Percentiles rank a stretch among this genome's conserved stretches.
Evolutionary conservation across 2,888 invertebrate species (phyloP).

Genomic region (Clostera curtula): DNA sequence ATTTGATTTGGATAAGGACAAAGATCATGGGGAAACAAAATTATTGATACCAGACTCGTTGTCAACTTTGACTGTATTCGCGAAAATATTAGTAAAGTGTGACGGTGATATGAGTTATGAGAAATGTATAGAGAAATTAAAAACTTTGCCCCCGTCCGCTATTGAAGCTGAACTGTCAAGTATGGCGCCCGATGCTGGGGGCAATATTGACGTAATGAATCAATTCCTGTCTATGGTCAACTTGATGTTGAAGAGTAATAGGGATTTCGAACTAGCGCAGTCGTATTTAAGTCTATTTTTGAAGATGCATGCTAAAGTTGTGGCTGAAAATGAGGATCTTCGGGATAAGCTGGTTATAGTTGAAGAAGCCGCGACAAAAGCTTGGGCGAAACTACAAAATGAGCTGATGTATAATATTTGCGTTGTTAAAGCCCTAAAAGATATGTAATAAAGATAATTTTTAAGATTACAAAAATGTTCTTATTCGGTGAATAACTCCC

Average conservation of each 20-base stretch:
- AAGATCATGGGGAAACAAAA: conserved; percentile 57
- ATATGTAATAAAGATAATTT: conserved; percentile 52
- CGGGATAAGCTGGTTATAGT: conserved; percentile 71
- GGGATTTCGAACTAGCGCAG: conserved; percentile 92
- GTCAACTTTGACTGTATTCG: conserved; percentile 81
- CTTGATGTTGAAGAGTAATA: conserved; percentile 81
- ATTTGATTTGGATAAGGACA: conserved; percentile 80
- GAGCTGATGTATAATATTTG: conserved; percentile 84
- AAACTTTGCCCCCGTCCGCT: conserved; percentile 85
- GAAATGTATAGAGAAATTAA: conserved; percentile 76
- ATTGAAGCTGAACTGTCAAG: conserved; percentile 92
- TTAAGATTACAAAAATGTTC: conserved; percentile 1
- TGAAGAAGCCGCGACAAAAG: conserved; percentile 72
- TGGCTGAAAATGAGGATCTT: conserved; percentile 73
- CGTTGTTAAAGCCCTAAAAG: conserved; percentile 83
- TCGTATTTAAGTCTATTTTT: conserved; percentile 92
- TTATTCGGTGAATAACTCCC: no score
- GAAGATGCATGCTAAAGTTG: conserved; percentile 81
- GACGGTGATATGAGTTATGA: conserved; percentile 66
- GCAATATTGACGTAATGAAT: conserved; percentile 80
- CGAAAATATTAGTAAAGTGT: conserved; percentile 75
- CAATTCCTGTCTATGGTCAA: conserved; percentile 86
- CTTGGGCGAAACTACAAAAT: conserved; percentile 81
- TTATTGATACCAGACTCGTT: conserved; percentile 74
- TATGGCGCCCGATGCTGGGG: conserved; percentile 83